phyloP scores from a whole-genome alignment of 23 tunicate species.

The Trididemnum clinides region DNA sequence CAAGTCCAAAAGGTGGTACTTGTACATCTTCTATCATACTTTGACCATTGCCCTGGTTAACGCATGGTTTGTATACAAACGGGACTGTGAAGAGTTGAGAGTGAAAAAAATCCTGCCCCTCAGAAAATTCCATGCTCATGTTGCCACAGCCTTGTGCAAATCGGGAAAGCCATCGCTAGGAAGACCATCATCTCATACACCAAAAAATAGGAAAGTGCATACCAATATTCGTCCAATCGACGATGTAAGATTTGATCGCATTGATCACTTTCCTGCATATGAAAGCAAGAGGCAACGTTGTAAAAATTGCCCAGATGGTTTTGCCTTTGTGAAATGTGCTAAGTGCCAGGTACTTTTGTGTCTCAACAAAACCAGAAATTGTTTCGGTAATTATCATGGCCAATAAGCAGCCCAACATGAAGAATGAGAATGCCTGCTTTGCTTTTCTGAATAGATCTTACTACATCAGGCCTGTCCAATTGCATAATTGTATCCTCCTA shows the following conservation, averaged over 20 bases:
- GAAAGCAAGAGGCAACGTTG: background rate
- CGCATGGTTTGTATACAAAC: background rate
- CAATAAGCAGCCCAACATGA: background rate
- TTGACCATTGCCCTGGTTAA: background rate
- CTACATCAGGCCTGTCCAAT: too few relatives aligned
- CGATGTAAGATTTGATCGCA: background rate
- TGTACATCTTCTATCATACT: conserved; percentile 7
- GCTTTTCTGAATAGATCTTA: too few relatives aligned
- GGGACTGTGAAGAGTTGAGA: background rate
- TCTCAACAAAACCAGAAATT: background rate
- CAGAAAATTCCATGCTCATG: background rate
- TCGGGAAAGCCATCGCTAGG: background rate
- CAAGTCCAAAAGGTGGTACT: conserved; percentile 1
- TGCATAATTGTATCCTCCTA: too few relatives aligned
- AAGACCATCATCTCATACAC: too few relatives aligned
- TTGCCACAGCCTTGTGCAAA: background rate
- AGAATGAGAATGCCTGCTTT: too few relatives aligned
- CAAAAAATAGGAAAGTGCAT: background rate
- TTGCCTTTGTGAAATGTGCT: background rate
- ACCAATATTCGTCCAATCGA: background rate
- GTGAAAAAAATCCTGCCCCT: background rate
- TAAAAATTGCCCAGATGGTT: background rate
- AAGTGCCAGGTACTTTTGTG: conserved; percentile 20
- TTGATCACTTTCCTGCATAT: background rate
- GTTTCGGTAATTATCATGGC: conserved; percentile 1